Evolutionary conservation across 2,797 vertebrate species (phyloP).

Genomic region (Meda fulgida): DNA sequence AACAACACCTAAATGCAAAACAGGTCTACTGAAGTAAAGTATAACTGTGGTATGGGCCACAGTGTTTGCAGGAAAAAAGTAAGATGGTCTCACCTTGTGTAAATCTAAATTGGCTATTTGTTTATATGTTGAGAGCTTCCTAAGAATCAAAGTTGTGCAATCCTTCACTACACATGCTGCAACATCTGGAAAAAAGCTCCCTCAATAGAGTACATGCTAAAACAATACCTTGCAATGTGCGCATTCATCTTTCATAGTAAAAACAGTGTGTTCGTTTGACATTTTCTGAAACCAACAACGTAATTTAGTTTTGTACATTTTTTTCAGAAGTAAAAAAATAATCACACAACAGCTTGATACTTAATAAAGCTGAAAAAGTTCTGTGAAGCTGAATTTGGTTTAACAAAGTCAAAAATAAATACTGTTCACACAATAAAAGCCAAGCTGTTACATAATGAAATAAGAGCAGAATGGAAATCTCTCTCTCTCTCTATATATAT

Average conservation of each 20-base stretch:
- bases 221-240: background rate
- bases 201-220: background rate
- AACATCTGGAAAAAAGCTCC: constrained; percentile 4
- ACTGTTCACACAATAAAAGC: background rate
- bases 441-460: background rate
- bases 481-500: too few species aligned
- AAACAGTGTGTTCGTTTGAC: background rate
- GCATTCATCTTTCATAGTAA: background rate
- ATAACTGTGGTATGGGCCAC: background rate
- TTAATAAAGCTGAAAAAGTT: background rate
- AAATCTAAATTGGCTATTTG: background rate
- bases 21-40: background rate
- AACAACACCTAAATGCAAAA: background rate
- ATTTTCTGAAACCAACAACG: background rate
- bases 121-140: background rate
- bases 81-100: background rate
- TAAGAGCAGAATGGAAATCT: background rate
- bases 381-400: background rate
- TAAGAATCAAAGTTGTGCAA: background rate
- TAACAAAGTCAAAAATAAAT: background rate
- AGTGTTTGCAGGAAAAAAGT: background rate
- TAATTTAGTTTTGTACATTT: background rate
- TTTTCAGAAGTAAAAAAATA: background rate
- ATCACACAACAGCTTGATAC: background rate
- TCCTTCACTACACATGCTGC: background rate